A percentile compares a stretch with the other conserved stretches of the same genome.
Conservation (phyloP, 92 coral and sea anemone species). For the Phymanthus crucifer region DNA sequence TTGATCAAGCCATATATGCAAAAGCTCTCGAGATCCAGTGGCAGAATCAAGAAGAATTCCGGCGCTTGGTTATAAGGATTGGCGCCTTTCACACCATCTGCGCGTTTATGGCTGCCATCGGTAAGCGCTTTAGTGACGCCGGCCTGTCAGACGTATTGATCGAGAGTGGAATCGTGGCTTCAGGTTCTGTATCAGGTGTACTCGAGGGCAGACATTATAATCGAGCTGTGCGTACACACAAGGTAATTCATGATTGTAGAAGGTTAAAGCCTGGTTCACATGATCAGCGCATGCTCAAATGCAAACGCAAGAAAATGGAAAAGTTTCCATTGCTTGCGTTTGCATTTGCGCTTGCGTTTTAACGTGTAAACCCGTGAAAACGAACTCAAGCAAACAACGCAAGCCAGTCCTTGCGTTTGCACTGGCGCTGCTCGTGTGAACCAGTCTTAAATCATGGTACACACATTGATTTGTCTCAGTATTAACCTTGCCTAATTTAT, state of each 20-base stretch:
- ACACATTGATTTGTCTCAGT: background rate
- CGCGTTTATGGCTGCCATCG: slow-evolving; percentile 49
- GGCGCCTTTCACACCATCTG: slow-evolving; percentile 48
- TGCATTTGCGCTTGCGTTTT: too few species aligned
- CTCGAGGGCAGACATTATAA: slow-evolving; percentile 38
- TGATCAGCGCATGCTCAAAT: too few species aligned
- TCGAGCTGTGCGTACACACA: slow-evolving; percentile 31
- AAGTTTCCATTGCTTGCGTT: too few species aligned
- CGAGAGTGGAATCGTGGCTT: slow-evolving; percentile 4
- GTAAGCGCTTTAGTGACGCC: too few species aligned
- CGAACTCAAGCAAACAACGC: too few species aligned
- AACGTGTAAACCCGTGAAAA: too few species aligned
- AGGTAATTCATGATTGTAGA: background rate
- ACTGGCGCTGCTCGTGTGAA: too few species aligned
- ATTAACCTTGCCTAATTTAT: background rate
- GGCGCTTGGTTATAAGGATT: slow-evolving; percentile 52
- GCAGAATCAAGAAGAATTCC: slow-evolving; percentile 36
- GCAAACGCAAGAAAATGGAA: too few species aligned
- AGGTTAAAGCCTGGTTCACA: too few species aligned
- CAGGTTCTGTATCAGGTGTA: slow-evolving; percentile 31
- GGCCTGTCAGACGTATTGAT: too few species aligned
- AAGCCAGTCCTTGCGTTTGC: too few species aligned
- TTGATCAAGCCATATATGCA: slow-evolving; percentile 62
- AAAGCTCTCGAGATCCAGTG: slow-evolving; percentile 52
- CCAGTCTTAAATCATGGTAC: background rate